Evolutionary conservation across 1,140 invertebrate species (phyloP), one percentile per base, ranked within the genome.

Genomic region (Andricus grossulariae): DNA sequence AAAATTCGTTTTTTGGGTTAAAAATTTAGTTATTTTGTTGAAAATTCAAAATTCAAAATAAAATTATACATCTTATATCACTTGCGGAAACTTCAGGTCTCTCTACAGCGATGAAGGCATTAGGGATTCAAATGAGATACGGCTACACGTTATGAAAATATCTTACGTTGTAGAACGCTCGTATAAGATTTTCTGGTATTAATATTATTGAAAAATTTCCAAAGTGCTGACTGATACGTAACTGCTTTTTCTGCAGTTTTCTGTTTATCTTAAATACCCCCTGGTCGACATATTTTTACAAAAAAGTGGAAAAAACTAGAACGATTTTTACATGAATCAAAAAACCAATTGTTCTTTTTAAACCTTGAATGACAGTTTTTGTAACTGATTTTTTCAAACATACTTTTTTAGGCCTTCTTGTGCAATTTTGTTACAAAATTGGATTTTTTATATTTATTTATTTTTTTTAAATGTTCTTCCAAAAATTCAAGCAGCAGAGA

Each of bases 101-200:
- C 13, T 66, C 21, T 39, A 15, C 11, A 32, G 7, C 25, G 32
- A 32, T 66, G 32, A 66, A n/a, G 39, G 39, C 10, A 66, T 66
- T 66, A 66, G 60, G 25, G 45, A 66, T 21, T 66, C 60, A 66
- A 66, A 66, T 66, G 60, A 66, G 60, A 45, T 66, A 66, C 25
- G n/a, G 25, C 57, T 13, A 66, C 21, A 16, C 25, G 13, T 39
- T 66, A 45, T 66, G 60, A 3, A 66, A 66, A 66, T 66, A 32
- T 45, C 60, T 66, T 39, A 39, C 60, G 25, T 45, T 45, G 21
- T 6, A 32, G 21, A 6, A 39, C 6, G 39, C 25, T 16, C 1
- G 15, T 8, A 45, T n/a, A n/a, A 66, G 25, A 45, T 66, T 66
- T 66, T 45, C 0, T 32, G 0, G 21, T 15, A 66, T 66, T 66